Percentiles rank a stretch among this genome's conserved stretches.
phyloP scores from a whole-genome alignment of 2,888 invertebrate species.

The Nudaria mundana region DNA sequence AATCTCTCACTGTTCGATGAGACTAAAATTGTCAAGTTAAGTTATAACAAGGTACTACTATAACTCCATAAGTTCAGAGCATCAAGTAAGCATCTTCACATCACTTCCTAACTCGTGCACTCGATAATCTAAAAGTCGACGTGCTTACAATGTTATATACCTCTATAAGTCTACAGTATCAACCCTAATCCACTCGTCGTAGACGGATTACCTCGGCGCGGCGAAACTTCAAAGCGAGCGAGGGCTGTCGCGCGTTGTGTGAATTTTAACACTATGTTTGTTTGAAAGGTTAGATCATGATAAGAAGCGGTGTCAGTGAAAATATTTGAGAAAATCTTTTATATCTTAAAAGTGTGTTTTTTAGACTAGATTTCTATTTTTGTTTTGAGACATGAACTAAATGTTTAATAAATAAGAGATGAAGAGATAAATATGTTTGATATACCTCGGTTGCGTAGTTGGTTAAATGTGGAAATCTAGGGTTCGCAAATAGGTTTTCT shows the following conservation, averaged over 20 bases:
- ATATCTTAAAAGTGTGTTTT: constrained; percentile 3
- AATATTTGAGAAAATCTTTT: constrained; percentile 17
- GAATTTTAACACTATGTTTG: constrained; percentile 44
- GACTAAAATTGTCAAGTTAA: too few species aligned
- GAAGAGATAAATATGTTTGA: too few species aligned
- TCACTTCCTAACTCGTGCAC: constrained; percentile 13
- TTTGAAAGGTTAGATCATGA: constrained; percentile 38
- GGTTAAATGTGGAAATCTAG: too few species aligned
- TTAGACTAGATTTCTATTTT: too few species aligned
- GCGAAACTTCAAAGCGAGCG: constrained; percentile 51
- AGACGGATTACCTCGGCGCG: constrained; percentile 49
- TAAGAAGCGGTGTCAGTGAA: constrained; percentile 27
- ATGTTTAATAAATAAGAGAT: too few species aligned
- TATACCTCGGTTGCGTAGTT: too few species aligned
- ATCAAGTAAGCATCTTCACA: constrained; percentile 5
- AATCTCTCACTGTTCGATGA: too few species aligned
- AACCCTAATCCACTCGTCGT: constrained; percentile 41
- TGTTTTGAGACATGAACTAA: too few species aligned
- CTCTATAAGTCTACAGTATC: too few species aligned
- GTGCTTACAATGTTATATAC: constrained; percentile 29
- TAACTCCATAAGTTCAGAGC: not conserved
- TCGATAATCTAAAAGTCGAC: constrained; percentile 26
- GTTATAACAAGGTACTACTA: not conserved
- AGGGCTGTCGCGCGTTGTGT: constrained; percentile 46
- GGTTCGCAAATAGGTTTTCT: too few species aligned